Base-by-base conservation (phyloP, 2,113 vertebrate genomes). In the Lepisosteus oculatus region DNA sequence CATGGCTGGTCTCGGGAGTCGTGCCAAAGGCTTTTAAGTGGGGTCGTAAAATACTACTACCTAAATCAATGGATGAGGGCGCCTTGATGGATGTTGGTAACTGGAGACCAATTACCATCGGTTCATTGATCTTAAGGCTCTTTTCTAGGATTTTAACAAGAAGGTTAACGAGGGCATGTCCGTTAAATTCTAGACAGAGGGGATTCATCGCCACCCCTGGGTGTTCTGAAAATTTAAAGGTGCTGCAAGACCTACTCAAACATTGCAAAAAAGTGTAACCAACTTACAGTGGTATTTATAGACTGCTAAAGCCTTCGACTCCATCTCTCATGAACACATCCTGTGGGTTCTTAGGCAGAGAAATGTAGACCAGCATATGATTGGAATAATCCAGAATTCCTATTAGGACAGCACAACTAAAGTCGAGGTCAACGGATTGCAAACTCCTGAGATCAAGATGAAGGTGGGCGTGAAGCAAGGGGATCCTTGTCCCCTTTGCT, bases 301-400 rank as follows among this genome's bases (percentile, higher is more conserved):
- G 66, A 73, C 12, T 8, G 56, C 65, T 3, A 59, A 47, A 8
- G 65, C 72, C 6, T 73, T 73, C 43, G 57, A 73, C 17, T 62
- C 65, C 8, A 17, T 73, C 6, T 68, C 55, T 9, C 72, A 73
- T 54, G 4, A 61, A 8, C 72, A 73, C 65, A 61, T 74, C 13
- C 51, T 69, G 55, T 13, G 43, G 3, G 69, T 55, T 0, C 56
- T 75, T 4, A 55, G 11, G 44, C 8, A 5, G 43, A 57, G 14
- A 15, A 17, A 55, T 0, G 3, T 70, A 2, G 68, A 74, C 11
- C 3, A 29, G 0, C 61, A 74, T 15, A 42, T 70, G 61, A 41
- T 74, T 0, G 43, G 51, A 61, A n/a, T 71, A 3, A 14, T 72
- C 41, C 43, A 62, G 55, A 65, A 70, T 11, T 61, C 56, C 13